Evolutionary conservation across 2,113 vertebrate species (phyloP).

Genomic region (Panurus biarmicus): DNA sequence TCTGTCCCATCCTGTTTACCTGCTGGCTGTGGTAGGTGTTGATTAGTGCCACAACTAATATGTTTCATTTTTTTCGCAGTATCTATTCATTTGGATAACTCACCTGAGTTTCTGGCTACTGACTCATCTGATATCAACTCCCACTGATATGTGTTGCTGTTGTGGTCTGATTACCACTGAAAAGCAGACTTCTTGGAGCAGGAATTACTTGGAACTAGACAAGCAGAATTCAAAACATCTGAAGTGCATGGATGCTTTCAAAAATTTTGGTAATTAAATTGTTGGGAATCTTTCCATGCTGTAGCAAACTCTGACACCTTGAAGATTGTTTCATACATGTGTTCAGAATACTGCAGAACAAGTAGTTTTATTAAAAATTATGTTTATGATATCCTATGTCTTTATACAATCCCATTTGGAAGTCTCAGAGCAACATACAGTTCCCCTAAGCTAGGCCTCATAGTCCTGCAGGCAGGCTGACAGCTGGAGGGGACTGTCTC

Average conservation of each 20-base stretch:
- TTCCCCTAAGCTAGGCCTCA: background rate
- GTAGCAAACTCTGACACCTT: background rate
- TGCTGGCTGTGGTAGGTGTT: background rate
- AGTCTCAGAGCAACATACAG: background rate
- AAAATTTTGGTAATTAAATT: background rate
- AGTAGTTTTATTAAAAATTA: background rate
- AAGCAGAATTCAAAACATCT: background rate
- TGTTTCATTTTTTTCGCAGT: background rate
- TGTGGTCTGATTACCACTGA: background rate
- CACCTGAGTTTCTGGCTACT: background rate
- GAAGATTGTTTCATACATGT: background rate
- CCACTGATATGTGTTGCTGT: background rate
- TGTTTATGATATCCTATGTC: background rate
- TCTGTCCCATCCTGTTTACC: background rate
- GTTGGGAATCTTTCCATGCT: background rate
- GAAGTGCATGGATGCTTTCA: background rate
- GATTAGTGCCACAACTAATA: background rate
- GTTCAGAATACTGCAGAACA: background rate
- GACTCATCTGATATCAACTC: background rate
- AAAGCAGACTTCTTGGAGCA: background rate
- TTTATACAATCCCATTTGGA: background rate
- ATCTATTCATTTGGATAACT: background rate
- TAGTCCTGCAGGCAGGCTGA: background rate
- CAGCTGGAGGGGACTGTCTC: background rate
- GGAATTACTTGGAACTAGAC: background rate